Evolutionary conservation across 2,797 vertebrate genomes (phyloP), one percentile per base, ranked within the genome.

Genomic region (Xiphorhynchus erythropygius): DNA sequence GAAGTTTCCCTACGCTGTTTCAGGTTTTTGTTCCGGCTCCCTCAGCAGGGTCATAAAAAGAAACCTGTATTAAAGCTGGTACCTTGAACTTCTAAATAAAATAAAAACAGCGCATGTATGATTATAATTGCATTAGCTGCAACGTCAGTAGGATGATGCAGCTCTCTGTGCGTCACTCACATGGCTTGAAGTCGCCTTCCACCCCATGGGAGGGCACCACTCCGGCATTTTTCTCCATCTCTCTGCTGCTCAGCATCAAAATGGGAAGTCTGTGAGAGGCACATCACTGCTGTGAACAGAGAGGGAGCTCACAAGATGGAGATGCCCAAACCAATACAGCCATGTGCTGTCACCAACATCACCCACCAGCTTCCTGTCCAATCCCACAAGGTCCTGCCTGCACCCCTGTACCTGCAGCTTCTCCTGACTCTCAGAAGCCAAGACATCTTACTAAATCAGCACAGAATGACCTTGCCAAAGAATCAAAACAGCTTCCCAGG

Each of bases 41-140:
- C 30, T 59, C 35, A 8, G 24, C 30, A 83, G 30, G 17, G 14
- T 19, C 3, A 3, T 56, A 37, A 10, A 69, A 62, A 44, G 2
- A 73, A 60, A 8, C 5, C 17, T 15, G 2, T 13, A 71, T 39
- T 77, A 73, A 89, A 85, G 33, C 7, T 11, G 9, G 33, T 12
- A 75, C 15, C 30, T 50, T 14, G 2, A 50, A 60, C 35, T n/a
- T 37, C 49, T 27, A 49, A 49, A 64, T 49, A 39, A 82, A 83
- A 71, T 16, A 25, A 10, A 64, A 56, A 39, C 1, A 4, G n/a
- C 0, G 0, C 1, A 0, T 9, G 46, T 13, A 35, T 10, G 24
- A 55, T 17, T 60, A 21, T 13, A 60, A 21, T 1, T 39, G 69
- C 39, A 35, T 35, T 13, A 68, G 33, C 27, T 5, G 19, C 56